phyloP scores from a whole-genome alignment of 2,113 vertebrate species.

The Neodontobutis hainanensis region DNA sequence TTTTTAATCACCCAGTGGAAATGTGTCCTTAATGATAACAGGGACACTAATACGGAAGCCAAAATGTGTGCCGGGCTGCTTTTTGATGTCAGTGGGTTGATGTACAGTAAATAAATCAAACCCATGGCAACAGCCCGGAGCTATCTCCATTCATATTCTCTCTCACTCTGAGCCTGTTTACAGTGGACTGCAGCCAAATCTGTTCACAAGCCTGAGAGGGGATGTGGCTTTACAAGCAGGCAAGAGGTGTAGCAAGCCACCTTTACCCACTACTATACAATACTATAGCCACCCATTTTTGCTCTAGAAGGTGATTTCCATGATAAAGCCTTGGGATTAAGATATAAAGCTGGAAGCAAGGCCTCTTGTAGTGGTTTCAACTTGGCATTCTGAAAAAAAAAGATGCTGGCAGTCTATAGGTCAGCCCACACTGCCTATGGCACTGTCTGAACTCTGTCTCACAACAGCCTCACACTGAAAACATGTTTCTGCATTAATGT shows the following conservation, averaged over 20 bases:
- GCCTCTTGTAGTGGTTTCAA: constrained; percentile 24
- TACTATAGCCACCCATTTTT: constrained; percentile 30
- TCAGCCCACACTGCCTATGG: constrained; percentile 42
- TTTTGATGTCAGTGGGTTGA: constrained; percentile 64
- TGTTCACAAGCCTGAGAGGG: constrained; percentile 39
- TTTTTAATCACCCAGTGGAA: constrained; percentile 52
- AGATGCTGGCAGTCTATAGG: constrained; percentile 30
- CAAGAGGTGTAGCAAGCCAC: constrained; percentile 33
- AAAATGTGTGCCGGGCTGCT: constrained; percentile 23
- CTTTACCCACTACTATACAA: neutral
- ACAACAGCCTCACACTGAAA: constrained; percentile 11
- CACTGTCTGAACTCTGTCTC: constrained; percentile 33
- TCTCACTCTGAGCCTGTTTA: constrained; percentile 20
- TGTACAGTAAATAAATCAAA: constrained; percentile 70
- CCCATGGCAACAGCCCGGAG: constrained; percentile 65
- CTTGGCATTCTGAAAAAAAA: constrained; percentile 29
- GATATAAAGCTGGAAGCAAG: constrained; percentile 9
- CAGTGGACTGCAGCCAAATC: constrained; percentile 44
- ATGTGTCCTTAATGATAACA: constrained; percentile 63
- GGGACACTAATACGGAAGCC: constrained; percentile 58
- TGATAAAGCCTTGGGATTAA: constrained; percentile 38
- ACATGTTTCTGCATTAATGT: constrained; percentile 26
- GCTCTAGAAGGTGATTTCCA: constrained; percentile 38
- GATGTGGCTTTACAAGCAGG: constrained; percentile 8
- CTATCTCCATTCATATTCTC: constrained; percentile 58